Base-by-base conservation (phyloP, 2,113 vertebrate species). In the Stigmatopora nigra region DNA sequence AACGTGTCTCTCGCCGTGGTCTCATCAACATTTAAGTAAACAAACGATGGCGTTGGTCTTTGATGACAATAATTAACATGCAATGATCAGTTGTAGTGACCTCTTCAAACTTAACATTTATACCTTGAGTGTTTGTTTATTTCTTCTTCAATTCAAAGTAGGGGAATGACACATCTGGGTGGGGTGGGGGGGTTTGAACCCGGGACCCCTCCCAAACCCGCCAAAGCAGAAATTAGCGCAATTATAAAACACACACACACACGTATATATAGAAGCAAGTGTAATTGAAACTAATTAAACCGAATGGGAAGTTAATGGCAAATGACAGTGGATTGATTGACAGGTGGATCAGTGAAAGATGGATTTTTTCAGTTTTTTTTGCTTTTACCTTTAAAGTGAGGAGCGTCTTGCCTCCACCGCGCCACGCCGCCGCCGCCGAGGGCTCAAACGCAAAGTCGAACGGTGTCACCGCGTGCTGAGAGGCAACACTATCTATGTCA, bases 21-120 rank as follows among this genome's bases (percentile, higher is more conserved):
- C 94, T 98, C 94, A 98, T 98, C 94, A 99, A 99, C 98, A 97
- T 97, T 97, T 95, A 95, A 99, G 94, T 97, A 94, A 98, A 98
- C 96, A 99, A 96, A 99, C 96, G 90, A 96, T 93, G 3, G 13
- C 89, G 90, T 90, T 92, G 88, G 94, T 91, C 92, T 96, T 97
- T 96, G 93, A 95, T 93, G 94, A 95, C 92, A 93, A 96, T 96
- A 97, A 98, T 98, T 98, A 99, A 93, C 91, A 93, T 94, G 92
- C 90, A 88, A 89, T 91, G 90, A 92, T 94, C 91, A 92, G 93
- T 31, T 93, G 92, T 90, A 88, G 90, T 93, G 92, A 93, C 94
- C 92, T 92, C 94, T 93, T 93, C 89, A 92, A 92, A 91, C 81
- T 80, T 86, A 90, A 80, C 78, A 71, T 86, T 86, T 89, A 88